A percentile compares a stretch with the other conserved stretches of the same genome.
Conservation (phyloP, 1,140 invertebrate species). For the Apis dorsata region DNA sequence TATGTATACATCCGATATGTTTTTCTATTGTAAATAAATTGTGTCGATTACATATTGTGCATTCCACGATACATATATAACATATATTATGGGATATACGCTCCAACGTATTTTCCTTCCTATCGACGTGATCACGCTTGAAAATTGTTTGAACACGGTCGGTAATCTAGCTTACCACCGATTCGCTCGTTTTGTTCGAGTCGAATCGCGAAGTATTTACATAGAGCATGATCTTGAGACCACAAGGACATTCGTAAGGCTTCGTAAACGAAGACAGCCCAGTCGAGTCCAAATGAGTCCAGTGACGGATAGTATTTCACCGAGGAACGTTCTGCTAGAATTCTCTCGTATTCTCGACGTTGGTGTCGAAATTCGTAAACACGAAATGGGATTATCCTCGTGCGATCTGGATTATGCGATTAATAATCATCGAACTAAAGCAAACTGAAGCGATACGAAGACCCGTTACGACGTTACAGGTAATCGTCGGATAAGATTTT, state of each 20-base stretch:
- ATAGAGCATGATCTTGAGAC: not conserved
- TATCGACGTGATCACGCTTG: not conserved
- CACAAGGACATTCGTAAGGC: slow-evolving; percentile 28
- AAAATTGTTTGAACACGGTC: slow-evolving; percentile 37
- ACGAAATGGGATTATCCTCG: not conserved
- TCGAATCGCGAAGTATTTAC: not conserved
- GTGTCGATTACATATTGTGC: slow-evolving; percentile 13
- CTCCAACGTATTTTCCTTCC: not conserved
- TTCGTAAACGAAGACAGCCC: slow-evolving; percentile 42
- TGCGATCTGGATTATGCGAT: not conserved
- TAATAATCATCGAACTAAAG: not conserved
- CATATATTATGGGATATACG: too few relatives aligned
- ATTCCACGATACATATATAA: too few relatives aligned
- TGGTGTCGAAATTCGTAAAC: not conserved
- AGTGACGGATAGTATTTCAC: slow-evolving; percentile 23
- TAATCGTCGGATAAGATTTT: not conserved
- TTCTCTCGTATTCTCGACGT: too few relatives aligned
- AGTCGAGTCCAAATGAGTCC: not conserved
- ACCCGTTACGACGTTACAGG: too few relatives aligned
- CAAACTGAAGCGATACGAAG: not conserved
- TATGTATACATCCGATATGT: slow-evolving; percentile 36
- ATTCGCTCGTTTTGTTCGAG: not conserved
- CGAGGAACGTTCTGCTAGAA: not conserved
- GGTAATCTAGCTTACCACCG: slow-evolving; percentile 39
- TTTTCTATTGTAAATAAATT: slow-evolving; percentile 68